Conservation (phyloP, 2,113 vertebrate species). For the Ahaetulla prasina region DNA sequence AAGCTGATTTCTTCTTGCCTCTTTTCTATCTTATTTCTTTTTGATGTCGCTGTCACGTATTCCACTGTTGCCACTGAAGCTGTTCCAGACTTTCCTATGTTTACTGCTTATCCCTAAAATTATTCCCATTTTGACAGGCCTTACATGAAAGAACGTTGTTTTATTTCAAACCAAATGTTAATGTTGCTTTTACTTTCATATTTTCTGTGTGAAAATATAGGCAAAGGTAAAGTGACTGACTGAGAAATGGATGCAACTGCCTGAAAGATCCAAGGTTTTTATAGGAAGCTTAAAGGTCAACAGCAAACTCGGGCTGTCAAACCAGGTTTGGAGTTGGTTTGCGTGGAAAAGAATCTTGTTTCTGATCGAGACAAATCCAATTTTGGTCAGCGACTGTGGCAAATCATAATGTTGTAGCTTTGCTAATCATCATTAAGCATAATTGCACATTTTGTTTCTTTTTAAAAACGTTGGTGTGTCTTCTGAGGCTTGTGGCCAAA, state of each 20-base stretch:
- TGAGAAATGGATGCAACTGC: constrained; percentile 35
- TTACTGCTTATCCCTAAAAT: constrained; percentile 23
- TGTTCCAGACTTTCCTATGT: constrained; percentile 13
- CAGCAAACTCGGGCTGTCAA: constrained; percentile 5
- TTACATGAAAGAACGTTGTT: background rate
- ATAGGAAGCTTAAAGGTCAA: constrained; percentile 26
- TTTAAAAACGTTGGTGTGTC: background rate
- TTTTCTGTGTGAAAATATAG: constrained; percentile 30
- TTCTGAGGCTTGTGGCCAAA: background rate
- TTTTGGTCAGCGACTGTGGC: background rate
- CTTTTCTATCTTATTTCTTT: background rate
- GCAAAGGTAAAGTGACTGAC: constrained; percentile 35
- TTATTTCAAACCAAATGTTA: constrained; percentile 20
- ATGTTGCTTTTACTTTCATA: constrained; percentile 34
- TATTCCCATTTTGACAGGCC: constrained; percentile 6
- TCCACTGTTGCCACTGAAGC: background rate
- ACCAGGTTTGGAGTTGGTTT: constrained; percentile 35
- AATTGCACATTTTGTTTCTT: background rate
- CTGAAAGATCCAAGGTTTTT: constrained; percentile 38
- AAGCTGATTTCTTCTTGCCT: background rate
- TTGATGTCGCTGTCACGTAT: background rate
- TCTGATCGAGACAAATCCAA: constrained; percentile 2
- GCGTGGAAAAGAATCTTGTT: background rate
- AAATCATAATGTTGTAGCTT: constrained; percentile 20
- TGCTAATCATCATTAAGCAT: background rate